Evolutionary conservation across 2,113 vertebrate genomes (phyloP).

Genomic region (Erythrolamprus reginae): DNA sequence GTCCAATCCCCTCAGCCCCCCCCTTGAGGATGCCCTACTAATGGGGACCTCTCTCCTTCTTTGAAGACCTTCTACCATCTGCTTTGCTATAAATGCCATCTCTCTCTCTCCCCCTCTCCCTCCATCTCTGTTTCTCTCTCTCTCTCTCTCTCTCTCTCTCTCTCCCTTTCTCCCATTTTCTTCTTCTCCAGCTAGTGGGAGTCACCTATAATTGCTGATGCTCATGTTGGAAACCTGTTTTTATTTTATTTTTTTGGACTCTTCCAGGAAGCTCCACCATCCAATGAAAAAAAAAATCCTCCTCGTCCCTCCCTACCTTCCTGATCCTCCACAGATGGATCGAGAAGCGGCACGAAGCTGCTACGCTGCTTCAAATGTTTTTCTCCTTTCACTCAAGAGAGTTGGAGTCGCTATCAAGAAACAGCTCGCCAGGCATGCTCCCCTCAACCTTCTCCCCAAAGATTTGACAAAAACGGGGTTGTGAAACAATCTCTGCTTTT

Average conservation of each 20-base stretch:
- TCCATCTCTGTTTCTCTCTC: neutral
- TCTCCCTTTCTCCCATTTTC: neutral
- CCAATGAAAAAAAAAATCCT: neutral
- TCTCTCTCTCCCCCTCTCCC: neutral
- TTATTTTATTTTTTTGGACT: constrained; percentile 2
- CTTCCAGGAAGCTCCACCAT: neutral
- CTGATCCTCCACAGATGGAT: neutral
- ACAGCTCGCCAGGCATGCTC: neutral
- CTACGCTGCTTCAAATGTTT: neutral
- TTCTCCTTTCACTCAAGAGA: constrained; percentile 1
- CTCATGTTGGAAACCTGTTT: neutral
- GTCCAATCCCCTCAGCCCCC: neutral
- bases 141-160: neutral
- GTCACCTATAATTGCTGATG: neutral
- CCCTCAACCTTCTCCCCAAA: neutral
- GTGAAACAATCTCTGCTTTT: neutral
- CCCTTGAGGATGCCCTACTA: neutral
- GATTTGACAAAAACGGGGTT: neutral
- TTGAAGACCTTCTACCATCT: constrained; percentile 19
- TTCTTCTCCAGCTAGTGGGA: constrained; percentile 5
- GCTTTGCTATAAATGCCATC: constrained; percentile 7
- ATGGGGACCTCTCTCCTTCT: neutral
- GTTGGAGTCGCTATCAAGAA: neutral
- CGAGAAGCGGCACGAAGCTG: neutral
- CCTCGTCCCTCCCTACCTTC: neutral